Conservation (phyloP, 2,113 vertebrate genomes). For the Colistium nudipinnis region DNA sequence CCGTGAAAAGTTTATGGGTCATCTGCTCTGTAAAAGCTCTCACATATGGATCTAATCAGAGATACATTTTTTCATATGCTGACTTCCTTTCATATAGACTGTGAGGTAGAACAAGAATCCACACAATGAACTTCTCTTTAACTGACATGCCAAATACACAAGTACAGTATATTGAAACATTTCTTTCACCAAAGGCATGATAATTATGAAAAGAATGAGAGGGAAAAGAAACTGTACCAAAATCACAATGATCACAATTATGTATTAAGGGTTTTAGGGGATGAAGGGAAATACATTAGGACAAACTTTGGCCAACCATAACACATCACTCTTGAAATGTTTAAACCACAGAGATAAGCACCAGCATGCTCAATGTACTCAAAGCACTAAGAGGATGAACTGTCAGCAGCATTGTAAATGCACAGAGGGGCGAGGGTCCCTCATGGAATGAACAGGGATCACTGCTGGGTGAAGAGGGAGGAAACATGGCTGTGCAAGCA, state of each 20-base stretch:
- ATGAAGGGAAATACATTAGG: not conserved
- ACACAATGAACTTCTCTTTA: not conserved
- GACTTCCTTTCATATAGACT: slow-evolving; percentile 57
- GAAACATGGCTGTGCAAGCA: slow-evolving; percentile 24
- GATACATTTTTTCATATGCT: slow-evolving; percentile 50
- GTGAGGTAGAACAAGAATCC: slow-evolving; percentile 23
- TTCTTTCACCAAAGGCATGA: not conserved
- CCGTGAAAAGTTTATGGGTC: slow-evolving; percentile 57
- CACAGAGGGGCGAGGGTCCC: not conserved
- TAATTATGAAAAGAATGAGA: not conserved
- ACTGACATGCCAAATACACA: slow-evolving; percentile 4
- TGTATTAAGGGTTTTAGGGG: not conserved
- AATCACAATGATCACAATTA: too few relatives aligned
- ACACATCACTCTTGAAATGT: not conserved
- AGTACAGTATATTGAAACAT: not conserved
- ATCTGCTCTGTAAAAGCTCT: slow-evolving; percentile 36
- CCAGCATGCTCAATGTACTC: not conserved
- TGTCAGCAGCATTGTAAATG: not conserved
- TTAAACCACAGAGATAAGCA: not conserved
- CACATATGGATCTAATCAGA: slow-evolving; percentile 67
- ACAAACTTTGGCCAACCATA: not conserved
- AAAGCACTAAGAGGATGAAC: not conserved
- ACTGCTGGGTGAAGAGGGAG: slow-evolving; percentile 7
- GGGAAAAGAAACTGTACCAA: not conserved
- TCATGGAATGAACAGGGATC: not conserved